These are phyloP conservation scores for Natrix natrix DNA, from an alignment of 2,797 vertebrate species.

Conservation along the genomic window DNA sequence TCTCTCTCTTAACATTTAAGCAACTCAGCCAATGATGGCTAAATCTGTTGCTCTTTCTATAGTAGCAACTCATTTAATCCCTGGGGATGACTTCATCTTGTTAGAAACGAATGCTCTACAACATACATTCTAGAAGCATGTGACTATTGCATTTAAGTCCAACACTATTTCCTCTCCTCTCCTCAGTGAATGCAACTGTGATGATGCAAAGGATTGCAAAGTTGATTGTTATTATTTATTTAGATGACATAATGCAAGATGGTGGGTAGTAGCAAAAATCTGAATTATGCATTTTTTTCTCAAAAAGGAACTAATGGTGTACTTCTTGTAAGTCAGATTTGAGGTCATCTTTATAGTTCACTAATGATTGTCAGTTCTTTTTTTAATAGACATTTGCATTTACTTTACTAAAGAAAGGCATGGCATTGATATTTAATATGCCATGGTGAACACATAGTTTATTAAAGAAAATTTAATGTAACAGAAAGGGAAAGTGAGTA, in stretches of 20 bases:
- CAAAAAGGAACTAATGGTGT: background rate
- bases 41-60: background rate
- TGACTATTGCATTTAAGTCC: background rate
- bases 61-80: background rate
- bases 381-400: constrained; percentile 16
- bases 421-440: background rate
- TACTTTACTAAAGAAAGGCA: background rate
- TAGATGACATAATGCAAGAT: background rate
- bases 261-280: background rate
- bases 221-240: background rate
- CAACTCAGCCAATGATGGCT: background rate
- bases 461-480: constrained; percentile 17
- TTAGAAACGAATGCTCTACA: background rate
- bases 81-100: background rate
- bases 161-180: background rate
- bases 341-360: background rate
- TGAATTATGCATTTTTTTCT: background rate
- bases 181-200: background rate
- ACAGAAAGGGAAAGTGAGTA: constrained; percentile 23
- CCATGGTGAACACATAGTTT: constrained; percentile 16
- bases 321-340: background rate
- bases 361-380: background rate
- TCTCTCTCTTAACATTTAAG: background rate
- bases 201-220: background rate
- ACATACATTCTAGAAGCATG: background rate